A percentile compares a stretch with the other conserved stretches of the same genome.
Conservation (phyloP, 2,113 vertebrate genomes). For the Papio anubis region DNA sequence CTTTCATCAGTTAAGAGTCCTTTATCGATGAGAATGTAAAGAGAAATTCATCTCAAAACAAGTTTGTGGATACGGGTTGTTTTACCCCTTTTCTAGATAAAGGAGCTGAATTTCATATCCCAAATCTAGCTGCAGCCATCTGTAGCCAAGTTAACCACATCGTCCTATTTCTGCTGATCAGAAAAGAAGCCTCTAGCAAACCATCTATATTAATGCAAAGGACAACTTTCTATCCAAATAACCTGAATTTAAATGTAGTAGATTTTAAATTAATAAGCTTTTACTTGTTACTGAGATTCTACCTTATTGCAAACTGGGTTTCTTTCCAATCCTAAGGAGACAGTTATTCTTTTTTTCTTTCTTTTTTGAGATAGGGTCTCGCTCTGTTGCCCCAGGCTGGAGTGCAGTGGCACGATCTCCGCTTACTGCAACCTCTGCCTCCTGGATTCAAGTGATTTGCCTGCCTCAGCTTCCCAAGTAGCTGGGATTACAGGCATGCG, state of each 20-base stretch:
- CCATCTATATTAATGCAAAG: not conserved
- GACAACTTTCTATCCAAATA: not conserved
- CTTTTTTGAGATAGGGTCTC: too few relatives aligned
- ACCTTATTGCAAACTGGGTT: not conserved
- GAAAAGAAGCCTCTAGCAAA: not conserved
- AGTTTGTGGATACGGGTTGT: not conserved
- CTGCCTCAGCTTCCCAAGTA: too few relatives aligned
- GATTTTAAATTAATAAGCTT: not conserved
- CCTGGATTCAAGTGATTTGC: too few relatives aligned
- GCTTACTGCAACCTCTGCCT: too few relatives aligned
- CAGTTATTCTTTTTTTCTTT: too few relatives aligned
- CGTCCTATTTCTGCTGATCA: not conserved
- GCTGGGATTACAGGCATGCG: too few relatives aligned
- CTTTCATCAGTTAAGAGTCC: not conserved
- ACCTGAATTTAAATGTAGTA: not conserved
- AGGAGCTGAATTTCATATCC: not conserved
- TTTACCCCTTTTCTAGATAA: not conserved
- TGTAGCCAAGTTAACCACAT: not conserved
- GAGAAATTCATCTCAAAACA: not conserved
- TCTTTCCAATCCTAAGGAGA: not conserved
- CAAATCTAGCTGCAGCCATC: not conserved
- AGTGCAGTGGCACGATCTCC: too few relatives aligned
- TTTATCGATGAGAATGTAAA: not conserved
- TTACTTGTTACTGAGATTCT: not conserved
- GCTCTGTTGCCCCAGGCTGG: too few relatives aligned